Evolutionary conservation across 92 coral and sea anemone species (phyloP).

Genomic region (Epizoanthus rinbou): DNA sequence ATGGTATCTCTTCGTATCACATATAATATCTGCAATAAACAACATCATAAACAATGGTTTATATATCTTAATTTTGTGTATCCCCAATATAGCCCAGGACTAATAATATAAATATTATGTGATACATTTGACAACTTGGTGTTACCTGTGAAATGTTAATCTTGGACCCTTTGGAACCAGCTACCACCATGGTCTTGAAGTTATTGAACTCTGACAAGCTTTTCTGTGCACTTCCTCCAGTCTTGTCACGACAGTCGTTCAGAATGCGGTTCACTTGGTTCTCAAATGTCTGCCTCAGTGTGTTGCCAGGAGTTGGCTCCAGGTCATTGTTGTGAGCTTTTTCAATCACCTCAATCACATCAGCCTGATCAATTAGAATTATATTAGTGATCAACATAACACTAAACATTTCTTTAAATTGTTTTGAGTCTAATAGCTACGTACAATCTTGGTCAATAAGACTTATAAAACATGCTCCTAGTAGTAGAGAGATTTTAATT

Average conservation of each 20-base stretch:
- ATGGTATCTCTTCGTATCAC: no score
- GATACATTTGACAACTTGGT: not conserved
- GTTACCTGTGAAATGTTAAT: constrained; percentile 98
- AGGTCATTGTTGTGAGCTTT: constrained; percentile 95
- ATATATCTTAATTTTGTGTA: no score
- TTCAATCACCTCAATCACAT: constrained; percentile 98
- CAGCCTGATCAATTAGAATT: constrained; percentile 59
- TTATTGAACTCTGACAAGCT: constrained; percentile 98
- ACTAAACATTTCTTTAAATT: no score
- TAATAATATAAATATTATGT: no score
- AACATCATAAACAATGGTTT: no score
- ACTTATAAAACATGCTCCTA: no score
- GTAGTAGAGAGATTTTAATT: no score
- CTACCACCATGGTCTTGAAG: constrained; percentile 99
- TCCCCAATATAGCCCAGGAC: no score
- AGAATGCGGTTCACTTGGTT: constrained; percentile 98
- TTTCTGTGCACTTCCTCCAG: constrained; percentile 99
- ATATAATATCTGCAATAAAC: no score
- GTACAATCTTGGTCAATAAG: no score
- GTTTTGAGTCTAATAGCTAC: not conserved
- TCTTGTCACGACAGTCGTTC: constrained; percentile 99
- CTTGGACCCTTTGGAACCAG: constrained; percentile 99
- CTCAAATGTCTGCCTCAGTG: constrained; percentile 98
- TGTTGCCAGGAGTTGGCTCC: constrained; percentile 99
- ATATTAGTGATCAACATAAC: not conserved